Conservation (phyloP, 2,113 vertebrate genomes). For the Thermophis baileyi region DNA sequence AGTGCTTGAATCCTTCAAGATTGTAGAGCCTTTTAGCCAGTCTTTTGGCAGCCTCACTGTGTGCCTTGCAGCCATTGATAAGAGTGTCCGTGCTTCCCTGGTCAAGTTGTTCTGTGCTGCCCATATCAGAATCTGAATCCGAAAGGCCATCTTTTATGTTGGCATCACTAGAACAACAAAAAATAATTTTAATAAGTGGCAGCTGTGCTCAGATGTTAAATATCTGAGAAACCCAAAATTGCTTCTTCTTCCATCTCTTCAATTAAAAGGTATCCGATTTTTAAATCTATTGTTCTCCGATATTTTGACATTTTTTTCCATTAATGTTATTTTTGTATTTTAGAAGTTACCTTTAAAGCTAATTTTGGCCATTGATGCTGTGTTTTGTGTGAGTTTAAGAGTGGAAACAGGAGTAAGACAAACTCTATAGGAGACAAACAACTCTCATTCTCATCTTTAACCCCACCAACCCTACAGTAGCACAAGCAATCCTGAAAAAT, state of each 20-base stretch:
- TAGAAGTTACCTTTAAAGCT: neutral
- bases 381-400: neutral
- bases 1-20: conserved; percentile 95
- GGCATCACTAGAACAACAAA: conserved; percentile 74
- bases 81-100: conserved; percentile 79
- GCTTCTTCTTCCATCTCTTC: no score
- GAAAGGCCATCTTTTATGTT: conserved; percentile 86
- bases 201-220: accelerated
- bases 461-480: neutral
- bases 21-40: conserved; percentile 91
- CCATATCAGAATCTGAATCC: conserved; percentile 87
- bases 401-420: neutral
- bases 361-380: neutral
- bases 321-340: neutral
- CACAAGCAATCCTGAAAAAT: neutral
- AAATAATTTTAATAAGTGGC: neutral
- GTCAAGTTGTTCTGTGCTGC: conserved; percentile 87
- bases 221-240: neutral
- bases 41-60: conserved; percentile 84
- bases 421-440: neutral
- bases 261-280: neutral
- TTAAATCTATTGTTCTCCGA: neutral
- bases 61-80: conserved; percentile 87
- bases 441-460: neutral
- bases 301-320: neutral